Percentiles rank a stretch among this genome's conserved stretches.
Conservation (phyloP, 2,888 invertebrate genomes). For the Pseudolycoriella hygida region DNA sequence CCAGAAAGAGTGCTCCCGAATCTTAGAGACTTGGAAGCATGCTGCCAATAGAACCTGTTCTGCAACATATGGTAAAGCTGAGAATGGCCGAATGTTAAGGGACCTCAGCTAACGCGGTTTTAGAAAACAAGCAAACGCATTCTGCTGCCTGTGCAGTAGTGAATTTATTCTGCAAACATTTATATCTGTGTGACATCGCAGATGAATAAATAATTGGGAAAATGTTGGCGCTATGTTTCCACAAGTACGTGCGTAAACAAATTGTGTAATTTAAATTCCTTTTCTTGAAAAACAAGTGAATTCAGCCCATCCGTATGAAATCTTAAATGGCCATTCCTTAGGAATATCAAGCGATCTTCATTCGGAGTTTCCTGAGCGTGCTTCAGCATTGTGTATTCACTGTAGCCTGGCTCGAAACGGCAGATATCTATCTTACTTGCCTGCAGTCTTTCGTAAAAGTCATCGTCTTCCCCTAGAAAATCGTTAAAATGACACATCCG, state of each 20-base stretch:
- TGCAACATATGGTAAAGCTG: no score
- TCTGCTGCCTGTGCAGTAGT: no score
- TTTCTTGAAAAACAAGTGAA: slow-evolving; percentile 37
- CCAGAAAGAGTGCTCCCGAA: no score
- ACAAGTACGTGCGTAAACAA: slow-evolving; percentile 46
- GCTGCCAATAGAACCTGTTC: no score
- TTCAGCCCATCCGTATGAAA: slow-evolving; percentile 43
- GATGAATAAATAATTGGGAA: no score
- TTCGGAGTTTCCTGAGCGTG: slow-evolving; percentile 42
- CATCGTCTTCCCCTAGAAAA: slow-evolving; percentile 84
- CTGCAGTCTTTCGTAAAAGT: slow-evolving; percentile 44
- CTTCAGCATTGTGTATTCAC: slow-evolving; percentile 48
- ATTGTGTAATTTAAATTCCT: slow-evolving; percentile 35
- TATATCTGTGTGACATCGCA: no score
- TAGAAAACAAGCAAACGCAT: no score
- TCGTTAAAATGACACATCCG: no score
- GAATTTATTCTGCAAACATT: no score
- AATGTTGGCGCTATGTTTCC: slow-evolving; percentile 30
- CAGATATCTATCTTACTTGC: slow-evolving; percentile 35
- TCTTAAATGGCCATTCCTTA: slow-evolving; percentile 31
- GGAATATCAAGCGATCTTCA: slow-evolving; percentile 30
- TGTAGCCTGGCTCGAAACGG: slow-evolving; percentile 47
- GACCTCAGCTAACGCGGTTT: no score
- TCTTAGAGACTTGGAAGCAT: no score
- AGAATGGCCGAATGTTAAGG: no score